Evolutionary conservation across 2,113 vertebrate species (phyloP).

Genomic region (Edolisoma coerulescens): DNA sequence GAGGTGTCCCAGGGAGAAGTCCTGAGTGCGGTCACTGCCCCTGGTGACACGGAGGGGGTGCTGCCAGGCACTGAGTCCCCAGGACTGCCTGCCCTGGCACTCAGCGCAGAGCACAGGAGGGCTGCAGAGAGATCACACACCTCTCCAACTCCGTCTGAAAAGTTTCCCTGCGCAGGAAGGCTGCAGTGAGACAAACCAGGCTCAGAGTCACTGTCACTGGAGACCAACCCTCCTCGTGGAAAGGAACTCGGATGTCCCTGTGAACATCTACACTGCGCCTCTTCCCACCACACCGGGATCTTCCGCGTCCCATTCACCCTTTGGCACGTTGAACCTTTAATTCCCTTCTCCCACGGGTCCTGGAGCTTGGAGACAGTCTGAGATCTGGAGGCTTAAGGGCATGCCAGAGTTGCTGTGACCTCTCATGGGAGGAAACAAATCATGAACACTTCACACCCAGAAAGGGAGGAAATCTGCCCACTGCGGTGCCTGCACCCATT

Average conservation of each 20-base stretch:
- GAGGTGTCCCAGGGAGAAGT: background rate
- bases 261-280: accelerated
- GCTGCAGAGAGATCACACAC: background rate
- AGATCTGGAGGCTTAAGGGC: background rate
- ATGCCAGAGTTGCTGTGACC: background rate
- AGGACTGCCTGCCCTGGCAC: background rate
- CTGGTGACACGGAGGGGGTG: accelerated
- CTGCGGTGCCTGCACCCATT: accelerated
- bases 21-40: accelerated
- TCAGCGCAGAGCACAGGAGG: background rate
- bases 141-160: background rate
- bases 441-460: background rate
- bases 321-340: accelerated
- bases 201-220: background rate
- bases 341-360: background rate
- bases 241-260: background rate
- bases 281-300: background rate
- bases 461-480: background rate
- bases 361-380: background rate
- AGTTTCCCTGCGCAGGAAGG: background rate
- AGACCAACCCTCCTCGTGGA: background rate
- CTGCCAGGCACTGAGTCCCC: background rate
- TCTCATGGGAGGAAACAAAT: background rate
- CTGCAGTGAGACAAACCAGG: background rate
- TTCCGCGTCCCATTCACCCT: background rate